Conservation (phyloP, 2,888 invertebrate genomes). For the Falcaria lacertinaria region DNA sequence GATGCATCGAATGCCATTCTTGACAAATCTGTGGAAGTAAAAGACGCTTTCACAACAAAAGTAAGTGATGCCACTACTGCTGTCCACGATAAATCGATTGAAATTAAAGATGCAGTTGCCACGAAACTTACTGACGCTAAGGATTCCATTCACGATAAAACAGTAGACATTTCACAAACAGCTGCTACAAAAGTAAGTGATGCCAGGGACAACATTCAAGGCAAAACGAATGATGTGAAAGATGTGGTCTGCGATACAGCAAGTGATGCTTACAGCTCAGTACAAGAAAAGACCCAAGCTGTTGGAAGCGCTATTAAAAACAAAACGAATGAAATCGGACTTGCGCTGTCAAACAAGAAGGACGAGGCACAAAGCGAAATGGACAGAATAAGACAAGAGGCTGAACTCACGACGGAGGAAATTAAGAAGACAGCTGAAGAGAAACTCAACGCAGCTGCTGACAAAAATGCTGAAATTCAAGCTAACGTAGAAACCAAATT, state of each 20-base stretch:
- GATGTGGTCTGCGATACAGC: constrained; percentile 21
- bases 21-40: constrained; percentile 34
- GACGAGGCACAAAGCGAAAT: constrained; percentile 50
- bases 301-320: constrained; percentile 32
- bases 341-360: constrained; percentile 27
- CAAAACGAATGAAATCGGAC: constrained; percentile 32
- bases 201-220: constrained; percentile 21
- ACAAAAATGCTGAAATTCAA: constrained; percentile 52
- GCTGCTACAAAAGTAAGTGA: constrained; percentile 11
- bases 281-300: constrained; percentile 40
- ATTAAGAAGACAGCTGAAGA: constrained; percentile 67
- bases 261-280: constrained; percentile 24
- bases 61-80: constrained; percentile 30
- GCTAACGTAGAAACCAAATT: constrained; percentile 39
- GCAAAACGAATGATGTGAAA: constrained; percentile 25
- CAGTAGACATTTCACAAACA: constrained; percentile 10
- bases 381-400: constrained; percentile 65
- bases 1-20: constrained; percentile 29
- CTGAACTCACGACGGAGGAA: constrained; percentile 65
- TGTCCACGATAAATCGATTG: constrained; percentile 31
- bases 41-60: constrained; percentile 27
- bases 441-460: constrained; percentile 51
- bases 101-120: constrained; percentile 20
- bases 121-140: constrained; percentile 21
- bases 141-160: constrained; percentile 27